Evolutionary conservation across 2,797 vertebrate genomes (phyloP), one percentile per base, ranked within the genome.

Genomic region (Heliangelus exortis): DNA sequence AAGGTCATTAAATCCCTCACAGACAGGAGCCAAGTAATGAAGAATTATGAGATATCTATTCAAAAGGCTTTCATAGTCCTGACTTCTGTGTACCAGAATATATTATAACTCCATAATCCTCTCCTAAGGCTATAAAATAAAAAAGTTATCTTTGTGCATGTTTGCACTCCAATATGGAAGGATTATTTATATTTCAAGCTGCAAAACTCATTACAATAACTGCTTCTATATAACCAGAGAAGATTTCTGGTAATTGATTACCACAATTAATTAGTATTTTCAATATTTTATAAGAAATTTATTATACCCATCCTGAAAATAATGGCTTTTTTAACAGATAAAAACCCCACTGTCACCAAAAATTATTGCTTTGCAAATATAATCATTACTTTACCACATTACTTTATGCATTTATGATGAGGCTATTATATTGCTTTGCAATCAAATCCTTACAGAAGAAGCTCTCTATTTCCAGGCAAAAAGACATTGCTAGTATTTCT

Each of bases 301-400:
- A 68, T 89, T 86, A 39, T 5, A 66, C 1, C 1, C 8, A 50
- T 57, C 14, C 36, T 51, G 29, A 86, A 86, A 87, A 89, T 22
- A 77, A 87, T 48, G 10, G 50, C 47, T 45, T 89, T 88, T 75
- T 81, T 48, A 72, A 75, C 28, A 81, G 39, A 80, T 41, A 93
- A 29, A 92, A 75, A 87, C 3, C 20, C 19, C 47, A 16, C 17
- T 61, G 34, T 31, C 73, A 88, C 10, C 31, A 45, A 55, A 90
- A 93, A 91, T 68, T 77, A 89, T 2, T 86, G 54, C n/a, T 87
- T 93, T 77, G 68, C 22, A 85, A 93, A 85, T 77, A 82, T 10
- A 81, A 79, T 50, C 26, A 66, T 66, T 77, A 72, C 12, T 89
- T 89, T 84, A 83, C 39, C 54, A 34, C 12, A 47, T 50, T 74